These are phyloP conservation scores for Arizona elegans DNA, from an alignment of 2,113 vertebrate genomes.

Conservation along the genomic window DNA sequence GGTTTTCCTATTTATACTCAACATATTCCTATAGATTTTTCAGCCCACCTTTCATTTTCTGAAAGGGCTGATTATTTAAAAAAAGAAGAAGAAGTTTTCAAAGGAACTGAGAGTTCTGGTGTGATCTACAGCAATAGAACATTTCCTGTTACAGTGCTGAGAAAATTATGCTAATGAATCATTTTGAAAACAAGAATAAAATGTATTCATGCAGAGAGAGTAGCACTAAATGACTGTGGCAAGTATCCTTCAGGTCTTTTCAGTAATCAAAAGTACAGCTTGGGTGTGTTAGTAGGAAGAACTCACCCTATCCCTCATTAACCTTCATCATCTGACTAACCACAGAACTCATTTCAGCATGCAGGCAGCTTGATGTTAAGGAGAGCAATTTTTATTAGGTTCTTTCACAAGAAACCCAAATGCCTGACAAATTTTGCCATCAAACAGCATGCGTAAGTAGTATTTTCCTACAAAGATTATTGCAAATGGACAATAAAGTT, in stretches of 20 bases:
- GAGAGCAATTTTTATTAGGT: constrained; percentile 73
- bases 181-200: background rate
- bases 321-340: constrained; percentile 67
- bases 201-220: background rate
- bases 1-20: background rate
- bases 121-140: background rate
- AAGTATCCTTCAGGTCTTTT: constrained; percentile 76
- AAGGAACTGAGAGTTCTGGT: background rate
- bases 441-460: constrained; percentile 65
- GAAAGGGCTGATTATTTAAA: background rate
- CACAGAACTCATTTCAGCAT: constrained; percentile 67
- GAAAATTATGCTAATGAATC: background rate
- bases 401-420: constrained; percentile 65
- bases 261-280: constrained; percentile 60
- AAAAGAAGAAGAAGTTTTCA: background rate
- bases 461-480: constrained; percentile 70
- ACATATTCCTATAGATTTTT: background rate
- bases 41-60: background rate
- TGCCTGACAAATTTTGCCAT: constrained; percentile 69
- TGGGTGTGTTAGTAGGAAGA: constrained; percentile 61
- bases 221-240: background rate
- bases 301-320: constrained; percentile 74
- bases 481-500: constrained; percentile 84
- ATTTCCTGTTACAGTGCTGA: background rate
- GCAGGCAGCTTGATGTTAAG: constrained; percentile 62